Evolutionary conservation across 2,888 invertebrate species (phyloP).

Genomic region (Rhaphigaster nebulosa): DNA sequence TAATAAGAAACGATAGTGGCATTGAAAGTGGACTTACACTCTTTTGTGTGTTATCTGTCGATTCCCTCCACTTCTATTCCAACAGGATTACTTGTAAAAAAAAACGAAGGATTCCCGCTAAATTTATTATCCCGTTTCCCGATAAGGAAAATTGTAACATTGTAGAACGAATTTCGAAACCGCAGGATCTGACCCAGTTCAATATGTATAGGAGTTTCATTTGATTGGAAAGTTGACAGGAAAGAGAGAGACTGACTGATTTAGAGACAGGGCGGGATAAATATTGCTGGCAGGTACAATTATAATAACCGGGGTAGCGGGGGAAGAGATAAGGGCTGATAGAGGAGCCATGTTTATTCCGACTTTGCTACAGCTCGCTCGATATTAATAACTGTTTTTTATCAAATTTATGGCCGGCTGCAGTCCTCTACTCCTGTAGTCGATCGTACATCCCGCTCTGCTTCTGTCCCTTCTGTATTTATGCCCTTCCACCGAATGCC

Average conservation of each 20-base stretch:
- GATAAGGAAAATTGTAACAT: conserved; percentile 18
- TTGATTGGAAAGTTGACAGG: conserved; percentile 37
- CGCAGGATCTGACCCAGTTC: background rate
- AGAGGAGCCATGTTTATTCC: conserved; percentile 43
- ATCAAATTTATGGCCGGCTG: conserved; percentile 43
- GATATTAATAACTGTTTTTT: conserved; percentile 53
- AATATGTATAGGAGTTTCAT: conserved; percentile 15
- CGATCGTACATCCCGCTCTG: background rate
- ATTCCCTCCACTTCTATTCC: background rate
- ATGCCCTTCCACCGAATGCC: background rate
- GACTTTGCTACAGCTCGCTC: background rate
- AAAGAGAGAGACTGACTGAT: conserved; percentile 3
- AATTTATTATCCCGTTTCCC: background rate
- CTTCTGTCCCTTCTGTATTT: conserved; percentile 7
- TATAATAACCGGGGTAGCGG: conserved; percentile 29
- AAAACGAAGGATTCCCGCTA: background rate
- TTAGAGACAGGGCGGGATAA: conserved; percentile 44
- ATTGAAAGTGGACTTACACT: too few relatives aligned
- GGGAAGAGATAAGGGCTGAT: conserved; percentile 45
- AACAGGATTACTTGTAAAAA: background rate
- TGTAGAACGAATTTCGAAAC: background rate
- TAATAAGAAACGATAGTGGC: too few relatives aligned
- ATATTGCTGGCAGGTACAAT: conserved; percentile 43
- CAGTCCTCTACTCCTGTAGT: background rate
- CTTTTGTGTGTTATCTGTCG: too few relatives aligned